Evolutionary conservation across 2,113 vertebrate species (phyloP).

Genomic region (Aphyosemion australe): DNA sequence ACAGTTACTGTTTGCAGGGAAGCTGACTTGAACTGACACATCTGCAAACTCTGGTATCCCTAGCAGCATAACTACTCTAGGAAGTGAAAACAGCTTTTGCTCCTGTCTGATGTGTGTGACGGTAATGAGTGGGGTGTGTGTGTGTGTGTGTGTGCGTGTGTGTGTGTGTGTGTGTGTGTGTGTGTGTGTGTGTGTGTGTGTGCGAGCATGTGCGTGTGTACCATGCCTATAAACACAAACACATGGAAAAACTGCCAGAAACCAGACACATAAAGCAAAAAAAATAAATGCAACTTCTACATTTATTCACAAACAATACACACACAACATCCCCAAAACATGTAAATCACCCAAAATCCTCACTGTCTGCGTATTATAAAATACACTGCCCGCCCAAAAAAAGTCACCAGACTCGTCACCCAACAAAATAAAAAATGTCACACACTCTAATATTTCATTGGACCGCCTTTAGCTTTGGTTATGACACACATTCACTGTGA

Average conservation of each 20-base stretch:
- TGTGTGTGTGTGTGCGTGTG: too few relatives aligned
- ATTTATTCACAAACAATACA: slow-evolving; percentile 10
- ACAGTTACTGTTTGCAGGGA: not conserved
- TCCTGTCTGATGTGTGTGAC: slow-evolving; percentile 3
- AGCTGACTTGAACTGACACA: not conserved
- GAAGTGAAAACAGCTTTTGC: slow-evolving; percentile 7
- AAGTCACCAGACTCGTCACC: too few relatives aligned
- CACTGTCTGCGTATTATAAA: too few relatives aligned
- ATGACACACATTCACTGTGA: too few relatives aligned
- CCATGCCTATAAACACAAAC: not conserved
- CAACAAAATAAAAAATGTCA: too few relatives aligned
- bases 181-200: slow-evolving; percentile 5
- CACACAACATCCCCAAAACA: too few relatives aligned
- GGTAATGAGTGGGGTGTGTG: slow-evolving; percentile 17
- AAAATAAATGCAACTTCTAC: slow-evolving; percentile 1
- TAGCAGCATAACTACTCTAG: not conserved
- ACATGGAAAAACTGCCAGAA: slow-evolving; percentile 6
- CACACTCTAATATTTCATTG: too few relatives aligned
- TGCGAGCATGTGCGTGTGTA: too few relatives aligned
- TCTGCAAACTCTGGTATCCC: not conserved
- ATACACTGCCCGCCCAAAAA: too few relatives aligned
- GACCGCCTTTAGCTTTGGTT: too few relatives aligned
- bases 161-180: slow-evolving; percentile 1
- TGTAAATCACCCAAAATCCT: too few relatives aligned
- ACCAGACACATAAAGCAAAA: slow-evolving; percentile 11